These are phyloP conservation scores for Aethes cnicana DNA, from an alignment of 2,888 invertebrate species.

Conservation along the genomic window DNA sequence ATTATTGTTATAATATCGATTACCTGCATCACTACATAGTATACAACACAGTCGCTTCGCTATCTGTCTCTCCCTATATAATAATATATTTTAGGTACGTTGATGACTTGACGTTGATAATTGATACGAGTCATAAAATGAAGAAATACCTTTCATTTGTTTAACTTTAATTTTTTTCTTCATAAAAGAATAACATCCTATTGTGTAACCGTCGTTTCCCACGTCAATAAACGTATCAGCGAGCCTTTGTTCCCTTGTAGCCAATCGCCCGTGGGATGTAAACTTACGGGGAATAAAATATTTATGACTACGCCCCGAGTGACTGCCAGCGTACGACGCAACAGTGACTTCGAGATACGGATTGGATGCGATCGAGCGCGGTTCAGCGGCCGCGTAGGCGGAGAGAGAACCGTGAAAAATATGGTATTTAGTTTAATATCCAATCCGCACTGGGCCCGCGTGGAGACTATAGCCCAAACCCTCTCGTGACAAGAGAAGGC, in stretches of 20 bases:
- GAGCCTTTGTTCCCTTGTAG: conserved; percentile 4
- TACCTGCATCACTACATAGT: too few relatives aligned
- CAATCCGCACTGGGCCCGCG: neutral
- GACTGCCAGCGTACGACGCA: conserved; percentile 1
- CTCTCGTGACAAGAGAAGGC: too few relatives aligned
- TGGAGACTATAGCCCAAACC: neutral
- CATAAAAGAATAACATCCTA: too few relatives aligned
- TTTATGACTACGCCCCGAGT: conserved; percentile 13
- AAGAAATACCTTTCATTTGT: too few relatives aligned
- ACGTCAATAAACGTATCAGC: neutral
- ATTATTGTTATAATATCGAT: too few relatives aligned
- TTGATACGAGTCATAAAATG: too few relatives aligned
- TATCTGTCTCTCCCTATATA: too few relatives aligned
- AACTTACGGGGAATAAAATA: conserved; percentile 16
- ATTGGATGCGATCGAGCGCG: conserved; percentile 1
- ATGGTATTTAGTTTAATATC: neutral
- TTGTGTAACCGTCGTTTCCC: too few relatives aligned
- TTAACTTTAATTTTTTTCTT: too few relatives aligned
- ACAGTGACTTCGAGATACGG: neutral
- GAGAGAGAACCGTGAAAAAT: neutral
- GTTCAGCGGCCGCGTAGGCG: neutral
- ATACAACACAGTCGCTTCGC: too few relatives aligned
- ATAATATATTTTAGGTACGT: too few relatives aligned
- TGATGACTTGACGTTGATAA: too few relatives aligned
- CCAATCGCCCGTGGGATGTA: conserved; percentile 8